phyloP scores from a whole-genome alignment of 2,888 invertebrate species.

The Lasius fuliginosus region DNA sequence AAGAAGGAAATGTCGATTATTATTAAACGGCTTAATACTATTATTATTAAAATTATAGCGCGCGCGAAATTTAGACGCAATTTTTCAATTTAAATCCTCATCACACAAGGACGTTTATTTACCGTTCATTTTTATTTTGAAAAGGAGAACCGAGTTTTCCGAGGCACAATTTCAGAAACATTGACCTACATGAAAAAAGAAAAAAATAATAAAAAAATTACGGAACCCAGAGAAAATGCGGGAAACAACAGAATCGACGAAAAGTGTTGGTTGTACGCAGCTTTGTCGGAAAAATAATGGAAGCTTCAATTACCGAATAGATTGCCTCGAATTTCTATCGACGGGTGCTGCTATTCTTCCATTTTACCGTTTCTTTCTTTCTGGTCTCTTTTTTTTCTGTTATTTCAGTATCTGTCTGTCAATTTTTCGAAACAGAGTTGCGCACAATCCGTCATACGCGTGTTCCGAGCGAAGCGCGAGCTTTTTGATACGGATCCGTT shows the following conservation, averaged over 20 bases:
- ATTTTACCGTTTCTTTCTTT: conserved; percentile 41
- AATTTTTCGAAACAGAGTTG: conserved; percentile 73
- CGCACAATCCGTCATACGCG: conserved; percentile 52
- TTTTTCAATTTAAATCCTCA: conserved; percentile 20
- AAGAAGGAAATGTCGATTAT: not conserved
- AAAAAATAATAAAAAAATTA: conserved; percentile 8
- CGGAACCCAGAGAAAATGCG: conserved; percentile 40
- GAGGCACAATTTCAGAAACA: conserved; percentile 13
- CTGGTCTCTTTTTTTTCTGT: conserved; percentile 31
- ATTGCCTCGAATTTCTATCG: conserved; percentile 77
- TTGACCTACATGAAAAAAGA: not conserved
- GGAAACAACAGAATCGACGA: conserved; percentile 51
- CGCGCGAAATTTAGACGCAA: not conserved
- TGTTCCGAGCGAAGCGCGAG: conserved; percentile 4
- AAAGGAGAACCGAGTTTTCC: not conserved
- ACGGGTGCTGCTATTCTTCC: conserved; percentile 36
- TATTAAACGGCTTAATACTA: not conserved
- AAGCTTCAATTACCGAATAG: conserved; percentile 78
- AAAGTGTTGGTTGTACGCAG: conserved; percentile 63
- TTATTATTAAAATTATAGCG: conserved; percentile 1
- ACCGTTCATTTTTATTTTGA: conserved; percentile 10
- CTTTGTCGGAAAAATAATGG: conserved; percentile 74
- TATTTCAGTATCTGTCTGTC: conserved; percentile 61
- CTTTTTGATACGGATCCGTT: conserved; percentile 20
- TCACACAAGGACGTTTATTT: not conserved